A percentile compares a stretch with the other conserved stretches of the same genome.
phyloP scores from a whole-genome alignment of 2,888 invertebrate species.

The Lycophotia porphyrea region DNA sequence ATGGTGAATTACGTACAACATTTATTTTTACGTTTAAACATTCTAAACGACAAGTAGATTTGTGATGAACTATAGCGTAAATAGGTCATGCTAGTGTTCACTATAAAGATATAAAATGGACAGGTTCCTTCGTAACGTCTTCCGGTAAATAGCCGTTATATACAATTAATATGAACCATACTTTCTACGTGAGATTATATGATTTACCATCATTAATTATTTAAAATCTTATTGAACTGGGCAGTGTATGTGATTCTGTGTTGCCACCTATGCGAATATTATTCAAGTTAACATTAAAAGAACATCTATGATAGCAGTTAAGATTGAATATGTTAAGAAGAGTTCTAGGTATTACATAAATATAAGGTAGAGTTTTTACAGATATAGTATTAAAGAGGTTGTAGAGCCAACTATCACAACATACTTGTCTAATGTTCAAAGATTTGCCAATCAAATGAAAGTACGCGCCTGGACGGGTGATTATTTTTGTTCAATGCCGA shows the following conservation, averaged over 20 bases:
- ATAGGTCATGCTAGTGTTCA: constrained; percentile 61
- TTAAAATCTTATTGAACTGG: constrained; percentile 65
- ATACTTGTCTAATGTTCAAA: constrained; percentile 73
- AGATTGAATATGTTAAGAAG: constrained; percentile 45
- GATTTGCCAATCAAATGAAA: constrained; percentile 66
- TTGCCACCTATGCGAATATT: constrained; percentile 47
- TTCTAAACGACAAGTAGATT: constrained; percentile 66
- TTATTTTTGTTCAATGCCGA: constrained; percentile 61
- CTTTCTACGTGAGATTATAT: constrained; percentile 69
- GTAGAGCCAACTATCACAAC: constrained; percentile 56
- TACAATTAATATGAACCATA: constrained; percentile 67
- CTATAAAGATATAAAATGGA: constrained; percentile 79
- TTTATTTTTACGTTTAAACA: constrained; percentile 58
- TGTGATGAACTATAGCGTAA: constrained; percentile 72
- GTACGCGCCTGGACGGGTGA: constrained; percentile 83
- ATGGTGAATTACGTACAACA: constrained; percentile 66
- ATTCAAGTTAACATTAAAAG: constrained; percentile 22
- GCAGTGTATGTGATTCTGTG: constrained; percentile 69
- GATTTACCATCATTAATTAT: constrained; percentile 62
- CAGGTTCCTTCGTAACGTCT: constrained; percentile 69
- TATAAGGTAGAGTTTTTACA: constrained; percentile 54
- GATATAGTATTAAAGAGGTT: constrained; percentile 50
- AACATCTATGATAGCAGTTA: constrained; percentile 38
- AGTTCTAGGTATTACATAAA: constrained; percentile 41
- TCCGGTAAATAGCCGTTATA: constrained; percentile 66